These are phyloP conservation scores for Terebella lapidaria DNA, from an alignment of 2,888 invertebrate genomes.

Conservation along the genomic window DNA sequence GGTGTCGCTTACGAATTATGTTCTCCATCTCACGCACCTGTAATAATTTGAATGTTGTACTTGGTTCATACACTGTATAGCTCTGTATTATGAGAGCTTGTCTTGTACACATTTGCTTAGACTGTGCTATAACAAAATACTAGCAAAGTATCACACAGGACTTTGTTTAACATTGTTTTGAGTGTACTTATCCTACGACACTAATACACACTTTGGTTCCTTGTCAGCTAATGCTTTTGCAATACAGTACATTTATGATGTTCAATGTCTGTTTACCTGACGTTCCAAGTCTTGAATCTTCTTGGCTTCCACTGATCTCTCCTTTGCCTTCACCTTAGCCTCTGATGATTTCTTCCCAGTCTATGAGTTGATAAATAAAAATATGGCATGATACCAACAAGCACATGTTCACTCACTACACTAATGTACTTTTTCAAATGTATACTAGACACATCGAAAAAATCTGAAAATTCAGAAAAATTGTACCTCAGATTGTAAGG, in stretches of 20 bases:
- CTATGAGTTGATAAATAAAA: constrained; percentile 23
- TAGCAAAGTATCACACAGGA: no score
- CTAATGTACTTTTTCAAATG: neutral
- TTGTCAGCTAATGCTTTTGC: no score
- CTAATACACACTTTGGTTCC: no score
- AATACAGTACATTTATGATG: no score
- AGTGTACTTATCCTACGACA: no score
- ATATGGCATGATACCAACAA: neutral
- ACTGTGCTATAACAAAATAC: no score
- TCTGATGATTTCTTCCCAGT: constrained; percentile 40
- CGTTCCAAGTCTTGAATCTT: constrained; percentile 48
- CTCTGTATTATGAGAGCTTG: no score
- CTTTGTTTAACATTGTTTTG: no score
- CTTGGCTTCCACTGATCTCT: constrained; percentile 42
- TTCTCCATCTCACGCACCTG: constrained; percentile 51
- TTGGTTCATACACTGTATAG: no score
- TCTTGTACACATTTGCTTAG: no score
- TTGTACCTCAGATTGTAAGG: neutral
- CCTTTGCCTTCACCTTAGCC: constrained; percentile 34
- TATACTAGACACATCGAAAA: neutral
- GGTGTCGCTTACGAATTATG: constrained; percentile 43
- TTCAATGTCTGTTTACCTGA: constrained; percentile 32
- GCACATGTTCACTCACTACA: neutral
- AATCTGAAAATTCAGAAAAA: neutral
- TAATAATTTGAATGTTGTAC: no score